Evolutionary conservation across 2,888 invertebrate species (phyloP).

Genomic region (Artemia sinica): DNA sequence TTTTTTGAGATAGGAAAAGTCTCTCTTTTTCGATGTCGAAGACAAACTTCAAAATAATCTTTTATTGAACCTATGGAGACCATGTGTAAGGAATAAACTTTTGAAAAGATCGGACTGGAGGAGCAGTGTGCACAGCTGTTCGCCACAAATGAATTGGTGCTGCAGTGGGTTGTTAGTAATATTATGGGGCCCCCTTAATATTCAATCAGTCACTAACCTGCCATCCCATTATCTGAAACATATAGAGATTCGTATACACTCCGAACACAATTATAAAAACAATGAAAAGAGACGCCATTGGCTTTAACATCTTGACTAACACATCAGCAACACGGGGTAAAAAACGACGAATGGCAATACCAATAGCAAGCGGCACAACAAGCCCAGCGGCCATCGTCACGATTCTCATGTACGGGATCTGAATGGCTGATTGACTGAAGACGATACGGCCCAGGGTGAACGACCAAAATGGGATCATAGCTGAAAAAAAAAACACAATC

Average conservation of each 20-base stretch:
- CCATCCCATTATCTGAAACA: constrained; percentile 75
- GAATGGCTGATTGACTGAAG: constrained; percentile 49
- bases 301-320: constrained; percentile 63
- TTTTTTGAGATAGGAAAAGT: too few relatives aligned
- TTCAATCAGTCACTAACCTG: constrained; percentile 41
- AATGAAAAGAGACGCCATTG: constrained; percentile 58
- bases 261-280: constrained; percentile 71
- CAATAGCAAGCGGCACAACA: constrained; percentile 55
- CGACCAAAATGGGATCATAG: constrained; percentile 75
- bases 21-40: too few relatives aligned
- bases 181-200: background rate
- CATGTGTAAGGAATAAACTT: too few relatives aligned
- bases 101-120: too few relatives aligned
- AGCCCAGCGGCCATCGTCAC: constrained; percentile 53
- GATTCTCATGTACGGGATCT: constrained; percentile 60
- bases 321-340: constrained; percentile 48
- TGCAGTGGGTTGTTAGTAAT: too few relatives aligned
- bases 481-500: constrained; percentile 33
- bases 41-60: too few relatives aligned
- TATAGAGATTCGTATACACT: constrained; percentile 67
- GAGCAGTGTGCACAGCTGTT: too few relatives aligned
- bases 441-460: constrained; percentile 63
- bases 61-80: too few relatives aligned
- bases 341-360: constrained; percentile 46
- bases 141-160: too few relatives aligned